Evolutionary conservation across 2,888 invertebrate species (phyloP).

Genomic region (Mimachlamys varia): DNA sequence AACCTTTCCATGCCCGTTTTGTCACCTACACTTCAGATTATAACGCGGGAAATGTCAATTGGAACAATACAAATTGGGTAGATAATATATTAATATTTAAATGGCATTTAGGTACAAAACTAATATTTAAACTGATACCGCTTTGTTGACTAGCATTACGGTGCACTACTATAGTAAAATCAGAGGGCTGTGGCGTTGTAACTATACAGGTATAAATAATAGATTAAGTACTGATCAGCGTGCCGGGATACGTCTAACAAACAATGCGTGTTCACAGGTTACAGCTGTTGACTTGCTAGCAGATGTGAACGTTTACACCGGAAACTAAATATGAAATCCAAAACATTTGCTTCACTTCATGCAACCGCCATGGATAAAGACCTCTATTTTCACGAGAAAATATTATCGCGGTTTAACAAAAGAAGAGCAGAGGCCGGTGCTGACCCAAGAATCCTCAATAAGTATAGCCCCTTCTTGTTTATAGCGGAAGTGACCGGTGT

Average conservation of each 20-base stretch:
- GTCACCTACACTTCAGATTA: too few relatives aligned
- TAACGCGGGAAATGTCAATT: too few relatives aligned
- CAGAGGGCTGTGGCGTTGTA: too few relatives aligned
- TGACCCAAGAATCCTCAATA: not conserved
- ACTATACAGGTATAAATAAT: not conserved
- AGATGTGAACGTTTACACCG: not conserved
- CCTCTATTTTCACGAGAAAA: not conserved
- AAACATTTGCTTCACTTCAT: not conserved
- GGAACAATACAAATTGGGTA: too few relatives aligned
- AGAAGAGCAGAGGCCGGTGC: not conserved
- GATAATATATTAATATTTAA: too few relatives aligned
- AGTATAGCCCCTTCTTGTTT: not conserved
- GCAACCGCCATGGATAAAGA: not conserved
- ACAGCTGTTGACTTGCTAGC: not conserved
- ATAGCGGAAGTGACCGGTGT: conserved; percentile 11
- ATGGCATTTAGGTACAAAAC: too few relatives aligned
- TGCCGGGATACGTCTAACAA: not conserved
- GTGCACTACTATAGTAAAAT: too few relatives aligned
- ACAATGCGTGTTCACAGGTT: not conserved
- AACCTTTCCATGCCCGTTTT: too few relatives aligned
- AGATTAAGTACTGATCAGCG: not conserved
- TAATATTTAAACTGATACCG: too few relatives aligned
- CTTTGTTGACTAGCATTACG: too few relatives aligned
- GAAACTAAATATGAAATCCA: not conserved
- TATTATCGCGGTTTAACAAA: not conserved